phyloP scores from a whole-genome alignment of 2,113 vertebrate genomes.

The Pedetes capensis region DNA sequence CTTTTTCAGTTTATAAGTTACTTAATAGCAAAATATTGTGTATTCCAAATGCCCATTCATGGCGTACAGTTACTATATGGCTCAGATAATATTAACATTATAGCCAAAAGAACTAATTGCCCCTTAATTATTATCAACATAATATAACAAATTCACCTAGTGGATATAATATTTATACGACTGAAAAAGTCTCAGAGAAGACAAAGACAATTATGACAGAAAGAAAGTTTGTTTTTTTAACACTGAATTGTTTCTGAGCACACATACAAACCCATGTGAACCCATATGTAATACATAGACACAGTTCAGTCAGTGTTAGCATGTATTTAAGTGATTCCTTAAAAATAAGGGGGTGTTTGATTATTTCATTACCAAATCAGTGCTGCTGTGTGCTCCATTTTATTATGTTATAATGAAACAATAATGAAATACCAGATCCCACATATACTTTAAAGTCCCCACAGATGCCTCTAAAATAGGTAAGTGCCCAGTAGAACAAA shows the following conservation, averaged over 20 bases:
- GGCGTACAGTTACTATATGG: neutral
- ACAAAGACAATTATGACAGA: neutral
- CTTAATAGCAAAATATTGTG: slow-evolving; percentile 35
- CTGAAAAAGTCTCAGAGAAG: neutral
- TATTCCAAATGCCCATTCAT: neutral
- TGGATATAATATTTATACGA: neutral
- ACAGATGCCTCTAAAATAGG: neutral
- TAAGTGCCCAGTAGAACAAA: neutral
- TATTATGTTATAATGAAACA: slow-evolving; percentile 32
- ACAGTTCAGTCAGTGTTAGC: neutral
- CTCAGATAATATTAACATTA: slow-evolving; percentile 26
- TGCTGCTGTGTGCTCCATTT: neutral
- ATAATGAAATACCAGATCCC: neutral
- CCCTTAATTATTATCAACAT: neutral
- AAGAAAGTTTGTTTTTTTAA: neutral
- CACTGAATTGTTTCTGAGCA: neutral
- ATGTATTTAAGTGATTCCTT: neutral
- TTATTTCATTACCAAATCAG: slow-evolving; percentile 2
- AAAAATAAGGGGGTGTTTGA: slow-evolving; percentile 22
- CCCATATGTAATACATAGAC: no score
- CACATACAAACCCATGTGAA: neutral
- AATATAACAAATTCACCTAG: slow-evolving; percentile 20
- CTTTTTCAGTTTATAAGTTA: slow-evolving; percentile 12
- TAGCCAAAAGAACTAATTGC: slow-evolving; percentile 18
- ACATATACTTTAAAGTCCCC: neutral